Percentiles rank a stretch among this genome's conserved stretches.
These are phyloP conservation scores for Netelia inedita DNA, from an alignment of 2,888 invertebrate genomes.

Conservation along the genomic window DNA sequence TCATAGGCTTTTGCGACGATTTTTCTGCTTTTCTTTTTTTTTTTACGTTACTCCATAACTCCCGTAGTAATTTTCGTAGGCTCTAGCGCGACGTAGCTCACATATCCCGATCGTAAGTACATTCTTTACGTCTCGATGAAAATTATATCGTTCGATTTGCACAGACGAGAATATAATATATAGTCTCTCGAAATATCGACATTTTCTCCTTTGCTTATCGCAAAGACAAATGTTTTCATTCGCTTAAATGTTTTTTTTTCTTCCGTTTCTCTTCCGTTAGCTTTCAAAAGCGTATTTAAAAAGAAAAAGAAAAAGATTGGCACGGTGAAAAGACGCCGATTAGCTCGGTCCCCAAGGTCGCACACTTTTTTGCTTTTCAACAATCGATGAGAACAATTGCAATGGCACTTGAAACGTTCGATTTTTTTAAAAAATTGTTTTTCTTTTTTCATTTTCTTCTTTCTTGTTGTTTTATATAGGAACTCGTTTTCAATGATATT, in stretches of 20 bases:
- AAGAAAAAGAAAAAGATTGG: slow-evolving; percentile 57
- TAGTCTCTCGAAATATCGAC: slow-evolving; percentile 26
- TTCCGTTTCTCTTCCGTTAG: slow-evolving; percentile 37
- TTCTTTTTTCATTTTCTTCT: slow-evolving; percentile 11
- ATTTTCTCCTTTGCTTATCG: slow-evolving; percentile 3
- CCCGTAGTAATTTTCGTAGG: slow-evolving; percentile 10
- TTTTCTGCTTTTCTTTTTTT: not conserved
- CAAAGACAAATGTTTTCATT: slow-evolving; percentile 10
- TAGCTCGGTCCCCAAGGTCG: slow-evolving; percentile 40
- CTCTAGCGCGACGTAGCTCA: slow-evolving; percentile 36
- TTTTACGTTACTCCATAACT: not conserved
- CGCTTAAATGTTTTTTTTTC: slow-evolving; percentile 17
- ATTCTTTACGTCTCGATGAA: slow-evolving; percentile 32
- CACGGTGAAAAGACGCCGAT: slow-evolving; percentile 57
- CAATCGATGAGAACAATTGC: slow-evolving; percentile 26
- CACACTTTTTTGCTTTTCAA: slow-evolving; percentile 18
- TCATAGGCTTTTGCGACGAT: slow-evolving; percentile 55
- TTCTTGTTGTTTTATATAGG: slow-evolving; percentile 55
- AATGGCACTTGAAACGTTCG: slow-evolving; percentile 41
- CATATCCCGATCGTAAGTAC: slow-evolving; percentile 51
- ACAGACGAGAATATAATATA: slow-evolving; percentile 46
- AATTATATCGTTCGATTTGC: slow-evolving; percentile 35
- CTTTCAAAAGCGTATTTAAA: slow-evolving; percentile 53
- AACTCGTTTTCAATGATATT: slow-evolving; percentile 65
- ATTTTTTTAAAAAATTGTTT: slow-evolving; percentile 17